A percentile compares a stretch with the other conserved stretches of the same genome.
Evolutionary conservation across 1,140 invertebrate genomes (phyloP).

Genomic region (Hycleus cichorii): DNA sequence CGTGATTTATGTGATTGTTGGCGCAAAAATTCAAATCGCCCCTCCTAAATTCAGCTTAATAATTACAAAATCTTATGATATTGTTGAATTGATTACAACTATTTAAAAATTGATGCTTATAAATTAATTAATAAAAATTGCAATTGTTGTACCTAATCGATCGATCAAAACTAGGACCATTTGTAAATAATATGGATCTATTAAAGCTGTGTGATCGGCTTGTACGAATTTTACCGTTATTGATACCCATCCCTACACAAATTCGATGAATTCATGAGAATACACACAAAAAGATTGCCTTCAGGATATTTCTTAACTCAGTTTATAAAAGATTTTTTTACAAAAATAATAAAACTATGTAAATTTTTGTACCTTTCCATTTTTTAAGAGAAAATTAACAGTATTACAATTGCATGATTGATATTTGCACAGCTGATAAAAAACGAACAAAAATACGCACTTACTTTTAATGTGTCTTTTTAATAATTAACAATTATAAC

Average conservation of each 20-base stretch:
- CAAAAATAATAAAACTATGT: conserved; percentile 9
- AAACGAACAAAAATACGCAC: conserved; percentile 8
- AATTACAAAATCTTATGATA: too few species aligned
- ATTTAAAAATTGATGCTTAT: conserved; percentile 6
- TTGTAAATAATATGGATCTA: too few species aligned
- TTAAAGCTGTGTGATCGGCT: too few species aligned
- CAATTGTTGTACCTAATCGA: too few species aligned
- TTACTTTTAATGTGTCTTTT: conserved; percentile 22
- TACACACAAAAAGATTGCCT: conserved; percentile 17
- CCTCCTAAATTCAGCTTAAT: too few species aligned
- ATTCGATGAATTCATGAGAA: too few species aligned
- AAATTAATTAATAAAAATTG: not conserved
- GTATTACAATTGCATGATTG: conserved; percentile 28
- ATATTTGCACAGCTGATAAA: conserved; percentile 28
- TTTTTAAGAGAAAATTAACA: conserved; percentile 18
- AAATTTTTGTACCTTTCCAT: not conserved
- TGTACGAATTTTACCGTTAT: too few species aligned
- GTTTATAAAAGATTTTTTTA: conserved; percentile 7
- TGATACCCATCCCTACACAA: too few species aligned
- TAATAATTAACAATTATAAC: conserved; percentile 14
- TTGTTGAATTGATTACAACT: too few species aligned
- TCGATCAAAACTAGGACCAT: too few species aligned
- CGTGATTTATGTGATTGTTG: conserved; percentile 25
- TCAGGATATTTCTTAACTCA: not conserved
- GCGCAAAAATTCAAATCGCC: not conserved